Evolutionary conservation across 1,140 invertebrate species (phyloP), one percentile per base, ranked within the genome.

Genomic region (Solenopsis fugax): DNA sequence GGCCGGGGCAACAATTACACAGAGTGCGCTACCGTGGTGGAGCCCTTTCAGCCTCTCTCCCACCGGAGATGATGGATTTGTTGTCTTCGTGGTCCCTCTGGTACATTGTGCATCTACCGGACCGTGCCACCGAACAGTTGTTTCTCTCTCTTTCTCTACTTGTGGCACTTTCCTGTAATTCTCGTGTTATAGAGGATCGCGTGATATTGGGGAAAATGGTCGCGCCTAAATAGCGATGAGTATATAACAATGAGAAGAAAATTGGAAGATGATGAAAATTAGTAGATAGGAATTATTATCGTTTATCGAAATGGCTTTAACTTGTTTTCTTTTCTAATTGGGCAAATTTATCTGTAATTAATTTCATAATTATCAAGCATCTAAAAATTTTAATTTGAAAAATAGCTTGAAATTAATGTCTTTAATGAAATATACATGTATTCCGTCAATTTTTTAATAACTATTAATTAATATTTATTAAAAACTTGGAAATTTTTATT

Each of bases 1-100:
- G 93, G 91, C 93, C 92, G 92, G 93, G 91, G 92, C 93, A 92
- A 93, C 92, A 94, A 94, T 94, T 94, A 93, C 87, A 92, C 92
- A 93, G 92, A 94, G 93, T 94, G 93, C 93, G 93, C 91, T 88
- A 89, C 89, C 81, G 77, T 64, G 92, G 82, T 87, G 87, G 72
- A 88, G 91, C 92, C 93, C 92, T 93, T 92, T 93, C 90, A 93
- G 92, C 91, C 87, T 88, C 88, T 80, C 90, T 89, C 89, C 88
- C 87, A 88, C 88, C 77, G 89, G 89, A 90, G 92, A 93, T 93
- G 93, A 93, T 93, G 93, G 93, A 93, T 91, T 91, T 89, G 89
- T 91, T 91, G 89, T 91, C 90, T 90, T 91, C 87, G 87, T 85
- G 78, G 84, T 58, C 89, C 86, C 90, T 88, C 90, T 65, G 89